A percentile compares a stretch with the other conserved stretches of the same genome.
These are phyloP conservation scores for Schizopygopsis pylzovi DNA, from an alignment of 2,797 vertebrate species.

Conservation along the genomic window DNA sequence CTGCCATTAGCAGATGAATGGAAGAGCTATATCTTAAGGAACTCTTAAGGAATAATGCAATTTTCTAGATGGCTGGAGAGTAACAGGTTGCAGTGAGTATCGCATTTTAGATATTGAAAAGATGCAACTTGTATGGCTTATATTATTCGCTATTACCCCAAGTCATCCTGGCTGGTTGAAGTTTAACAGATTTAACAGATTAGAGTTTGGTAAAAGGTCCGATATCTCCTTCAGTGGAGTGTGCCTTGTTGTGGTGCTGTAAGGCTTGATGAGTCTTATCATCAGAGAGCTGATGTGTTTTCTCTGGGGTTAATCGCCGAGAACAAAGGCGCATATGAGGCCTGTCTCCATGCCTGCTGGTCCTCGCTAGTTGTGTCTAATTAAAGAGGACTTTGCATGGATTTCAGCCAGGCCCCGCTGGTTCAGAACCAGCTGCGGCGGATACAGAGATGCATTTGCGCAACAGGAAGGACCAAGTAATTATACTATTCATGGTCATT, in stretches of 20 bases:
- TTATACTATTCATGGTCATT: constrained; percentile 47
- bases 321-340: constrained; percentile 23
- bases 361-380: constrained; percentile 38
- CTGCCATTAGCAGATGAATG: constrained; percentile 17
- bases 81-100: neutral
- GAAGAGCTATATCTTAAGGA: neutral
- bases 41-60: constrained; percentile 4
- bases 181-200: constrained; percentile 14
- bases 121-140: neutral
- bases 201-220: constrained; percentile 18
- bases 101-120: neutral
- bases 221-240: constrained; percentile 9
- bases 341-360: constrained; percentile 41
- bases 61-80: neutral
- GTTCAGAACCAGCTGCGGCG: constrained; percentile 44
- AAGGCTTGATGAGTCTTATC: constrained; percentile 34
- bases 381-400: constrained; percentile 54
- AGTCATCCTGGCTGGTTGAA: neutral
- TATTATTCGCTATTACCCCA: neutral
- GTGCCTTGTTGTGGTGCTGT: neutral
- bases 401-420: constrained; percentile 40
- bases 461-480: constrained; percentile 62
- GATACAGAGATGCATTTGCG: constrained; percentile 30
- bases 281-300: constrained; percentile 28
- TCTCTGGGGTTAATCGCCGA: constrained; percentile 28